Evolutionary conservation across 2,888 invertebrate genomes (phyloP).

Genomic region (Willowsia nigromaculata): DNA sequence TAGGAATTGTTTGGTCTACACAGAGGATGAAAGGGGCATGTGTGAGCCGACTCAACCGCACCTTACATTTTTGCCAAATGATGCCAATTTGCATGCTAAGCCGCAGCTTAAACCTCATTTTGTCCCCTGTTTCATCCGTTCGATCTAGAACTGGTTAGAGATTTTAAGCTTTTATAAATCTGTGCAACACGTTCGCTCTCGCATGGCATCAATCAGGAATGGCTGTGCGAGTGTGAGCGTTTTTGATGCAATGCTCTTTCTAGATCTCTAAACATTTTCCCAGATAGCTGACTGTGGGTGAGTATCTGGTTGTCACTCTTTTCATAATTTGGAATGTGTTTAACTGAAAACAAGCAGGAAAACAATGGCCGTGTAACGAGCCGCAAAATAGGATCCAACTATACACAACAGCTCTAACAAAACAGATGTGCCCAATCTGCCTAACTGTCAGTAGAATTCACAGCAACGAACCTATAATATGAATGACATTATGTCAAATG

Average conservation of each 20-base stretch:
- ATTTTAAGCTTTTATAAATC: constrained; percentile 54
- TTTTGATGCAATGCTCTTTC: neutral
- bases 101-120: constrained; percentile 54
- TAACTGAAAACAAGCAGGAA: constrained; percentile 57
- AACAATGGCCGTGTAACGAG: constrained; percentile 58
- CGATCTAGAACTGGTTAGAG: neutral
- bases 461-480: neutral
- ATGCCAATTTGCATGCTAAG: constrained; percentile 65
- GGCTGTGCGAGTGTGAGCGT: neutral
- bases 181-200: constrained; percentile 40
- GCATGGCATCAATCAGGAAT: neutral
- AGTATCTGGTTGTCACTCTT: constrained; percentile 53
- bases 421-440: constrained; percentile 63
- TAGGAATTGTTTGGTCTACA: neutral
- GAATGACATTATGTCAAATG: constrained; percentile 34
- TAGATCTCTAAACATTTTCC: constrained; percentile 44
- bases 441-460: constrained; percentile 42
- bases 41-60: neutral
- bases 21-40: neutral
- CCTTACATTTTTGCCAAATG: constrained; percentile 37
- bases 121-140: constrained; percentile 18
- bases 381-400: constrained; percentile 35
- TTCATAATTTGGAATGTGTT: constrained; percentile 21
- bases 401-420: constrained; percentile 30
- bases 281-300: constrained; percentile 40